Evolutionary conservation across 2,113 vertebrate genomes (phyloP).

Genomic region (Xiphorhynchus elegans): DNA sequence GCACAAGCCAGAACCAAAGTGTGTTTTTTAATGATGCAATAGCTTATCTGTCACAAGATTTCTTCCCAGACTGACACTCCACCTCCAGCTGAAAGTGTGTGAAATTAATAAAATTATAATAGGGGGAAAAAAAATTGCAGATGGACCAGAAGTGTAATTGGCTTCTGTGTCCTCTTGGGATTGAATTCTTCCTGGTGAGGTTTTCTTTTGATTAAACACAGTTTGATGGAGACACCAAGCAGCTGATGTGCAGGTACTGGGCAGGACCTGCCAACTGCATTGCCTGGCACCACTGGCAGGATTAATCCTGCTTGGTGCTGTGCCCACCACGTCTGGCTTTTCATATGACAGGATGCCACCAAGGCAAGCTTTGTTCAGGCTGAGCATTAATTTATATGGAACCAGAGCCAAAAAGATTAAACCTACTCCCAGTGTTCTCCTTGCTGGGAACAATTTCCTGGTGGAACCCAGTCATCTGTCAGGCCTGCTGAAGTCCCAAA

Average conservation of each 20-base stretch:
- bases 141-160: not conserved
- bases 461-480: not conserved
- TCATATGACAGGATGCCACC: rapidly evolving
- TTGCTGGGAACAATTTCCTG: not conserved
- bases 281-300: not conserved
- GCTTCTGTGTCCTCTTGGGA: not conserved
- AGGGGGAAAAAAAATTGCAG: not conserved
- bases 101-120: not conserved
- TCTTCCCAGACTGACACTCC: not conserved
- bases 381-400: not conserved
- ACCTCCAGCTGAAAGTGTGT: not conserved
- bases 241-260: not conserved
- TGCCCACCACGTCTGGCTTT: not conserved
- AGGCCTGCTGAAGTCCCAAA: not conserved
- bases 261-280: not conserved
- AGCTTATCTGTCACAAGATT: conserved; percentile 20
- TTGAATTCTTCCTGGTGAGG: not conserved
- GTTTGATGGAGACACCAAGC: not conserved
- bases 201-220: not conserved
- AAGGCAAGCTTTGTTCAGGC: not conserved
- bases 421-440: rapidly evolving
- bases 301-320: not conserved
- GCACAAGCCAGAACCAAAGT: conserved; percentile 41
- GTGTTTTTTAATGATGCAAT: not conserved
- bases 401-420: not conserved